These are phyloP conservation scores for Pachypeltis micranthus DNA, from an alignment of 1,140 invertebrate species.

Conservation along the genomic window DNA sequence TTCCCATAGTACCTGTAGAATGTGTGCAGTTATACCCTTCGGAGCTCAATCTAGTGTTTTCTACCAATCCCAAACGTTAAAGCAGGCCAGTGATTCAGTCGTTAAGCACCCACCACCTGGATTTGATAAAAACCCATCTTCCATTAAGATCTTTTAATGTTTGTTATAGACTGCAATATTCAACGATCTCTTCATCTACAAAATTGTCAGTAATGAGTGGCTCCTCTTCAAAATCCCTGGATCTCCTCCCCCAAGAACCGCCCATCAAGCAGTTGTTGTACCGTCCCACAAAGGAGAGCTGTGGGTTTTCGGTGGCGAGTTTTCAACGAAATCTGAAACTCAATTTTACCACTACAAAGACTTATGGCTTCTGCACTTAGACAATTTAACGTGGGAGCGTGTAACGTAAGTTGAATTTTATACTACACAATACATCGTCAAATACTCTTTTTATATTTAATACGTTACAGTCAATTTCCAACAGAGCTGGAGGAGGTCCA, in stretches of 20 bases:
- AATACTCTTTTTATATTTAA: not conserved
- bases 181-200: constrained; percentile 75
- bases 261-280: constrained; percentile 69
- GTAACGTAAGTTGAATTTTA: constrained; percentile 41
- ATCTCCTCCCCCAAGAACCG: constrained; percentile 71
- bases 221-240: constrained; percentile 61
- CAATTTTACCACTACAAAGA: constrained; percentile 93
- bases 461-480: constrained; percentile 27
- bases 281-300: constrained; percentile 59
- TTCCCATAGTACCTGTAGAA: constrained; percentile 11
- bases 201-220: constrained; percentile 71
- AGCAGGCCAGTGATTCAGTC: too few species aligned
- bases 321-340: constrained; percentile 73
- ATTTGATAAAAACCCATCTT: too few species aligned
- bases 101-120: too few species aligned
- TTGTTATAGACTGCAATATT: constrained; percentile 72
- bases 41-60: too few species aligned
- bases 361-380: constrained; percentile 72
- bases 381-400: constrained; percentile 79
- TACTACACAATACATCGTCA: not conserved
- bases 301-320: constrained; percentile 89
- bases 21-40: too few species aligned
- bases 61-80: too few species aligned
- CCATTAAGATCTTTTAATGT: too few species aligned
- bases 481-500: constrained; percentile 56